These are phyloP conservation scores for Campoletis raptor DNA, from an alignment of 2,888 invertebrate genomes.

Conservation along the genomic window DNA sequence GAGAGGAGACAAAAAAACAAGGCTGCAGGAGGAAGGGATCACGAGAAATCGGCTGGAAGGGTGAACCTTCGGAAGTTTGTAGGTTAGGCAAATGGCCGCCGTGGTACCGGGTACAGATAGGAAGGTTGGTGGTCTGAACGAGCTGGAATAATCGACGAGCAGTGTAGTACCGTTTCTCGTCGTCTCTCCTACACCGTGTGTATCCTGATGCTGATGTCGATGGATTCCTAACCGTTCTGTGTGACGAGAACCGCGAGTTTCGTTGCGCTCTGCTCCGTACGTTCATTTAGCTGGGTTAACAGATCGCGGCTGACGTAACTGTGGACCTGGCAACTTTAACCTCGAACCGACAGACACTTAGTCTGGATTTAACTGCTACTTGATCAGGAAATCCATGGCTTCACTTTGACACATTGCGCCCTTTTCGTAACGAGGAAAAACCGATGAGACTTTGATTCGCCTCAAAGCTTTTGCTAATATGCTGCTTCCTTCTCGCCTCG, in stretches of 20 bases:
- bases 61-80: conserved; percentile 51
- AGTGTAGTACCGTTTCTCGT: conserved; percentile 28
- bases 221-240: conserved; percentile 58
- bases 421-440: conserved; percentile 60
- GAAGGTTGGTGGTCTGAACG: conserved; percentile 45
- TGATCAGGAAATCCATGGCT: conserved; percentile 81
- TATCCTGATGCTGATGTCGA: conserved; percentile 64
- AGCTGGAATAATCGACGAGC: conserved; percentile 68
- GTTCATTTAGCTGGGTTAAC: conserved; percentile 74
- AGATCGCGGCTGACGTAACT: conserved; percentile 78
- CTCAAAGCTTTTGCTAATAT: conserved; percentile 14
- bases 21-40: conserved; percentile 36
- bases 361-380: conserved; percentile 82
- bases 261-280: conserved; percentile 56
- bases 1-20: conserved; percentile 28
- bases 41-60: conserved; percentile 68
- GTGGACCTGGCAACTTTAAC: conserved; percentile 78
- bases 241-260: conserved; percentile 56
- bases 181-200: conserved; percentile 13
- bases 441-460: conserved; percentile 40
- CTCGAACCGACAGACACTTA: conserved; percentile 80
- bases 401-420: conserved; percentile 79
- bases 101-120: conserved; percentile 18
- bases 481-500: neutral
- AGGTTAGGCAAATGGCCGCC: conserved; percentile 43